Conservation (phyloP, 2,113 vertebrate genomes). For the Menidia beryllina region DNA sequence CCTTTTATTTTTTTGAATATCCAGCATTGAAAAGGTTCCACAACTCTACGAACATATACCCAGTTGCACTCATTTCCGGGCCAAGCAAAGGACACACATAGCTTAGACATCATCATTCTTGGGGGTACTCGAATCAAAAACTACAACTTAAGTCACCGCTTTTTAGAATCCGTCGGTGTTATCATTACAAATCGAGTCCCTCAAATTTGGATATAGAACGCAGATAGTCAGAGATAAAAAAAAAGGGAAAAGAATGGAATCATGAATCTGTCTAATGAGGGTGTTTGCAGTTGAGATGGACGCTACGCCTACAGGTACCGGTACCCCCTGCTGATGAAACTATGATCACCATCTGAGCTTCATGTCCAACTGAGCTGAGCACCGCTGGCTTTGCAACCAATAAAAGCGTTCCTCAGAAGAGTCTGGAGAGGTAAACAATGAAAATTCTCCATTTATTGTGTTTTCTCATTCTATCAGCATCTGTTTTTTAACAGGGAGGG, state of each 20-base stretch:
- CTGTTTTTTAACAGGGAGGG: constrained; percentile 63
- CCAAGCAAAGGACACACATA: neutral
- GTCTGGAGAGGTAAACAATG: constrained; percentile 55
- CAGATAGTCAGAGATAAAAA: neutral
- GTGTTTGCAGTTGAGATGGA: neutral
- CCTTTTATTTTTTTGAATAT: too few species aligned
- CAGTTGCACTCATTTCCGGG: neutral
- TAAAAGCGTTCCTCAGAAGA: constrained; percentile 57
- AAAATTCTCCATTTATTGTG: constrained; percentile 56
- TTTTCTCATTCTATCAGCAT: constrained; percentile 68
- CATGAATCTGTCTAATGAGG: neutral
- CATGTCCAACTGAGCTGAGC: constrained; percentile 33
- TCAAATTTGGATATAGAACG: neutral
- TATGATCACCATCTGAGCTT: constrained; percentile 54
- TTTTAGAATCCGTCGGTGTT: neutral
- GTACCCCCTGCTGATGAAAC: constrained; percentile 43
- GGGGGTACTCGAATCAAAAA: too few species aligned
- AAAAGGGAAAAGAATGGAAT: neutral
- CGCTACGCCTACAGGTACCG: constrained; percentile 7
- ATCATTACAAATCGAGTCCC: neutral
- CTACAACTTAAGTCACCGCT: too few species aligned
- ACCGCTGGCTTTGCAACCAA: constrained; percentile 46
- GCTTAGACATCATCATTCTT: neutral
- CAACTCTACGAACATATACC: constrained; percentile 2
- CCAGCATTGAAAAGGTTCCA: too few species aligned